Percentiles rank a stretch among this genome's conserved stretches.
These are phyloP conservation scores for Synanthedon andrenaeformis DNA, from an alignment of 2,888 invertebrate genomes.

Conservation along the genomic window DNA sequence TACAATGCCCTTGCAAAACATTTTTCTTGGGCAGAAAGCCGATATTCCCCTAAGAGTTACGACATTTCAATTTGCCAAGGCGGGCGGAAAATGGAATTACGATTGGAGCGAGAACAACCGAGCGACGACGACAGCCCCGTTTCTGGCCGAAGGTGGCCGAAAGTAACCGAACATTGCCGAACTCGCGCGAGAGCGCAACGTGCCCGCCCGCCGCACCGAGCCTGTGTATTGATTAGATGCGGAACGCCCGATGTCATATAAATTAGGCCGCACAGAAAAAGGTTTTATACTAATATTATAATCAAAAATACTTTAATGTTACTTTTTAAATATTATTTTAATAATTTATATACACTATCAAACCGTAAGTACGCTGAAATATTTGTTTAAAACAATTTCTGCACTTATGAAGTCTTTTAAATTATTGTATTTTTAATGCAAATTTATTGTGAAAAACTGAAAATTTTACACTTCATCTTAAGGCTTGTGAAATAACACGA, in stretches of 20 bases:
- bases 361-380: no score
- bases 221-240: constrained; percentile 70
- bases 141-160: constrained; percentile 38
- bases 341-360: no score
- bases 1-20: constrained; percentile 66
- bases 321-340: no score
- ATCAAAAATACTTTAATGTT: background rate
- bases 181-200: constrained; percentile 26
- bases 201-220: constrained; percentile 53
- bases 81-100: constrained; percentile 72
- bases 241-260: constrained; percentile 68
- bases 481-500: no score
- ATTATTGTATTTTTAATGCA: no score
- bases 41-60: constrained; percentile 72
- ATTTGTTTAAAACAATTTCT: no score
- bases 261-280: constrained; percentile 68
- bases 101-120: constrained; percentile 64
- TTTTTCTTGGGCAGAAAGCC: constrained; percentile 70
- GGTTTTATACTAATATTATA: constrained; percentile 27
- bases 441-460: no score
- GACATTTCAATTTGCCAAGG: constrained; percentile 73
- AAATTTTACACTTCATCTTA: no score
- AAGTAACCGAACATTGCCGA: constrained; percentile 25
- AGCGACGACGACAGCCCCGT: constrained; percentile 38
- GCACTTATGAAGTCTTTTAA: no score